Evolutionary conservation across 2,888 invertebrate genomes (phyloP).

Genomic region (Troides oblongomaculatus): DNA sequence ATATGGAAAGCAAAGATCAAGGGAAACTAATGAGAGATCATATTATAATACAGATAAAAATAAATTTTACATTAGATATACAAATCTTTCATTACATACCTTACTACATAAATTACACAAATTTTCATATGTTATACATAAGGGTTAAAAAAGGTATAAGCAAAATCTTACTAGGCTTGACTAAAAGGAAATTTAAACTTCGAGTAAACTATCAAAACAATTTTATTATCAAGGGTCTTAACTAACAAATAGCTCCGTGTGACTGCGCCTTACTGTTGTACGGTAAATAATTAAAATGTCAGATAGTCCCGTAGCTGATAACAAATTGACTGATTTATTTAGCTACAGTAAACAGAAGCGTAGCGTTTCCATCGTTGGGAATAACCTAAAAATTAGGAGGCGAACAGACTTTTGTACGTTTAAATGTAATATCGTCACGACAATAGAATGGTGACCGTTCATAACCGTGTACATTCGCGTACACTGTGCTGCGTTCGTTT

Average conservation of each 20-base stretch:
- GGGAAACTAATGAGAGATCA: too few relatives aligned
- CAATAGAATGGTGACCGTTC: not conserved
- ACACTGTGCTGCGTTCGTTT: conserved; percentile 5
- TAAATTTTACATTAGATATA: too few relatives aligned
- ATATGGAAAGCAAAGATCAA: too few relatives aligned
- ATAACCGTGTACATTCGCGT: conserved; percentile 2
- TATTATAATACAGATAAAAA: too few relatives aligned
- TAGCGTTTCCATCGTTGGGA: not conserved
- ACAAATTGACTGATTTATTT: conserved; percentile 2
- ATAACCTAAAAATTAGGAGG: not conserved
- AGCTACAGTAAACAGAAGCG: not conserved
- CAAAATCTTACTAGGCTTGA: not conserved
- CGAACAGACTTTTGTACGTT: not conserved
- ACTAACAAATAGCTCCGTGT: not conserved
- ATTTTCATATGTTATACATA: too few relatives aligned
- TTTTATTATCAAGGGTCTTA: not conserved
- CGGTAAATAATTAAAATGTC: not conserved
- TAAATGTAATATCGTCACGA: not conserved
- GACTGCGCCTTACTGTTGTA: not conserved
- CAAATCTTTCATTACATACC: too few relatives aligned
- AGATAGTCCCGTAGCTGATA: conserved; percentile 1
- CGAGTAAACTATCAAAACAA: not conserved
- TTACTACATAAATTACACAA: too few relatives aligned
- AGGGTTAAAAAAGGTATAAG: too few relatives aligned
- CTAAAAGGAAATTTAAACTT: not conserved